Evolutionary conservation across 2,113 vertebrate genomes (phyloP).

Genomic region (Lepus timidus): DNA sequence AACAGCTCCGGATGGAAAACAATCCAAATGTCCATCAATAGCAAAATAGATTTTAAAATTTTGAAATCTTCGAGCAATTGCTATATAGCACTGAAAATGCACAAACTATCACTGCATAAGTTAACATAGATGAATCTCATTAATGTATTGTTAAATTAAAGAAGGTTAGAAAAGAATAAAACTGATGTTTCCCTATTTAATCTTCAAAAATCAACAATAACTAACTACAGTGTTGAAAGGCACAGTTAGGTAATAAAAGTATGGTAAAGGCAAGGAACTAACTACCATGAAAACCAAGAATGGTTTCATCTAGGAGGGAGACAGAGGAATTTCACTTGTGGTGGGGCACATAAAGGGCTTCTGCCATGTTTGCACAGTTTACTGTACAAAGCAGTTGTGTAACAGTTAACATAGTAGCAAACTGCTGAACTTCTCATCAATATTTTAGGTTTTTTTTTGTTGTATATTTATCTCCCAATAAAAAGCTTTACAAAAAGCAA

Average conservation of each 20-base stretch:
- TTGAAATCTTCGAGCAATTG: not conserved
- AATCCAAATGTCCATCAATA: not conserved
- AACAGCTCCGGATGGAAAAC: not conserved
- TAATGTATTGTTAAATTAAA: not conserved
- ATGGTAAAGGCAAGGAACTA: not conserved
- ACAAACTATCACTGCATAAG: not conserved
- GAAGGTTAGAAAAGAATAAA: not conserved
- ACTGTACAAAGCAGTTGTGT: not conserved
- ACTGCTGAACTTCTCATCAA: constrained; percentile 22
- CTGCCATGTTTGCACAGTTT: not conserved
- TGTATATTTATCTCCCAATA: constrained; percentile 44
- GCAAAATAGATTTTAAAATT: not conserved
- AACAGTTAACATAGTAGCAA: constrained; percentile 1
- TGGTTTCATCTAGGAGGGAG: not conserved
- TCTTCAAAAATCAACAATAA: constrained; percentile 22
- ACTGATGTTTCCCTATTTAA: not conserved
- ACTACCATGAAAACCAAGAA: not conserved
- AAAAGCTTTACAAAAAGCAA: not conserved
- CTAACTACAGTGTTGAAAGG: not conserved
- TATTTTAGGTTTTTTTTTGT: constrained; percentile 14
- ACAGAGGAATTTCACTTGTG: not conserved
- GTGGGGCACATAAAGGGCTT: not conserved
- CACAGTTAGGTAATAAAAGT: not conserved
- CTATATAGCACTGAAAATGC: not conserved
- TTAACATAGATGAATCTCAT: not conserved